Base-by-base conservation (phyloP, 2,888 invertebrate species). In the Drosophila diplacantha region DNA sequence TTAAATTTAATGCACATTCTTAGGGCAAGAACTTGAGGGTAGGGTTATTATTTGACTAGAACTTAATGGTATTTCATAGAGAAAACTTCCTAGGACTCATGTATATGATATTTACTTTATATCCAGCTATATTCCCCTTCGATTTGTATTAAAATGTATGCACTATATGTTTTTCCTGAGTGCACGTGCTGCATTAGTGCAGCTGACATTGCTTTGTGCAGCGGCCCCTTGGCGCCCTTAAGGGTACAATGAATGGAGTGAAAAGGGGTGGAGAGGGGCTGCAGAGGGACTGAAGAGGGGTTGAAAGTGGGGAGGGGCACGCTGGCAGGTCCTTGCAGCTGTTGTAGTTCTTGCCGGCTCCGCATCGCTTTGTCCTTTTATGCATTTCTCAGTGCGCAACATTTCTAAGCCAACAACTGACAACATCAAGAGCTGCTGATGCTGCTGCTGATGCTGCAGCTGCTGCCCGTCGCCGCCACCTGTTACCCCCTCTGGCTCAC, bases 391-490 rank as follows among this genome's bases (percentile, higher is more conserved):
- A 31, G 58, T 43, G 38, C 44, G 60, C 60, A 59, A 35, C 67
- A 47, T 59, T 62, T 69, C 53, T 62, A 62, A 69, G 63, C 71
- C 72, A 61, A 52, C 75, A 63, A 54, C 75, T 72, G 74, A 77
- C 75, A 76, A 57, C 75, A 67, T 71, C 68, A 73, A 81, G 71
- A 67, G 81, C 71, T 61, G 14, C 46, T 76, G 63, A 26, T 22
- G 47, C 24, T 20, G 12, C 20, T 22, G 32, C 22, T 20, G 12
- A n/a, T 22, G 32, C 22, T 20, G 1, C 16, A 12, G 39, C 50
- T 24, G 24, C 24, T 24, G 14, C 29, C 32, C 24, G 37, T n/a
- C 22, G 1, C 14, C 32, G n/a, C 18, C 24, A 20, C 35, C 47
- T 34, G 35, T 26, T 34, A 50, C 35, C 49, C 54, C 38, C 11